Percentiles rank a stretch among this genome's conserved stretches.
These are phyloP conservation scores for Buteo buteo DNA, from an alignment of 2,113 vertebrate genomes.

Conservation along the genomic window DNA sequence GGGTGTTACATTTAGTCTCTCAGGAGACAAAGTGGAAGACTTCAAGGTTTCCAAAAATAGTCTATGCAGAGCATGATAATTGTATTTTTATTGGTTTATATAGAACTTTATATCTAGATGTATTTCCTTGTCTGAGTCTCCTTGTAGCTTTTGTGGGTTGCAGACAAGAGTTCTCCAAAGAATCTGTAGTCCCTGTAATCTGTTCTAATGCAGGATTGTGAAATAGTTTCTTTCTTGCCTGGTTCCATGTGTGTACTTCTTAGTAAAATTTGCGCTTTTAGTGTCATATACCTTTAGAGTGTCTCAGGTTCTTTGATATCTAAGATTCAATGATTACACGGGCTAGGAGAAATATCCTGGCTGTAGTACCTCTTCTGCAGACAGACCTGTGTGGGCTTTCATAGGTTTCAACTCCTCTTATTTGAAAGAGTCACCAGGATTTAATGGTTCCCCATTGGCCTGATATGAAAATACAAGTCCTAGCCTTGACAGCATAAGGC, in stretches of 20 bases:
- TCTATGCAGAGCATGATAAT: neutral
- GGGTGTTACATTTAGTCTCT: neutral
- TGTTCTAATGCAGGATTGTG: neutral
- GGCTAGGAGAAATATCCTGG: neutral
- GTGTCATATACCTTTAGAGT: neutral
- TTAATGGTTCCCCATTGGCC: neutral
- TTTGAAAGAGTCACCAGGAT: neutral
- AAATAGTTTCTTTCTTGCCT: neutral
- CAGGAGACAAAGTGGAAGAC: neutral
- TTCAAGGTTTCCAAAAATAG: neutral
- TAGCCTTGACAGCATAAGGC: neutral
- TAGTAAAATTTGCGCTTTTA: neutral
- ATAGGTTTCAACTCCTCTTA: neutral
- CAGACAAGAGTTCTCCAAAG: neutral
- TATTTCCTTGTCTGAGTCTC: neutral
- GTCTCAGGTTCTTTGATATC: neutral
- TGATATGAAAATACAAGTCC: neutral
- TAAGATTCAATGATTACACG: rapidly evolving
- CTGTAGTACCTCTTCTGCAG: neutral
- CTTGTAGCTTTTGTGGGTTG: neutral
- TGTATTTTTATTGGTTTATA: neutral
- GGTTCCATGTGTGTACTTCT: neutral
- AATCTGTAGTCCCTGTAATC: neutral
- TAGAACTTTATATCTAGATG: neutral
- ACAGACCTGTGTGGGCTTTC: neutral